Conservation (phyloP, 2,888 invertebrate species). For the Cantharis flavilabris region DNA sequence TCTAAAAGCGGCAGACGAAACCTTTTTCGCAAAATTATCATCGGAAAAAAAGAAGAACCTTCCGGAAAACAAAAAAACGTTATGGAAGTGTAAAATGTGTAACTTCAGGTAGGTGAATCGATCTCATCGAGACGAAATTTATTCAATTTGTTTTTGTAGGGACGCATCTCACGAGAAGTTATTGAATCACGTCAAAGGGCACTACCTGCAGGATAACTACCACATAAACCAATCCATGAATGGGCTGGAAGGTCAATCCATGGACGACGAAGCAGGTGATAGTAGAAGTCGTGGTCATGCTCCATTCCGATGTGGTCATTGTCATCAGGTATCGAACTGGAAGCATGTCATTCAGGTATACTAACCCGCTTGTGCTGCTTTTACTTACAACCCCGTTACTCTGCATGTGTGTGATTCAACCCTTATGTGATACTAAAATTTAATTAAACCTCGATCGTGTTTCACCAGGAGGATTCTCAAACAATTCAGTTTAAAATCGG, state of each 20-base stretch:
- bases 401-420: slow-evolving; percentile 14
- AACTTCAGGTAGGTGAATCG: slow-evolving; percentile 71
- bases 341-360: slow-evolving; percentile 85
- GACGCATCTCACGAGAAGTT: slow-evolving; percentile 69
- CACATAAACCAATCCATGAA: slow-evolving; percentile 50
- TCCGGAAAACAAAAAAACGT: slow-evolving; percentile 69
- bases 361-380: slow-evolving; percentile 52
- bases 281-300: slow-evolving; percentile 59
- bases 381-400: slow-evolving; percentile 45
- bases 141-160: slow-evolving; percentile 50
- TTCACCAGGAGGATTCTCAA: too few species aligned
- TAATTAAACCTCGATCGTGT: background rate
- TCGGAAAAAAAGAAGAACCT: slow-evolving; percentile 54
- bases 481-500: too few species aligned
- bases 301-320: slow-evolving; percentile 75
- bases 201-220: slow-evolving; percentile 57
- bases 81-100: slow-evolving; percentile 91
- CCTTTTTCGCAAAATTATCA: slow-evolving; percentile 49
- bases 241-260: slow-evolving; percentile 49
- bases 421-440: slow-evolving; percentile 9
- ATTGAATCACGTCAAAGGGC: slow-evolving; percentile 68
- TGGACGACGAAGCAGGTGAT: slow-evolving; percentile 61
- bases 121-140: background rate
- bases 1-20: slow-evolving; percentile 65
- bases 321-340: slow-evolving; percentile 82